Evolutionary conservation across 2,888 invertebrate species (phyloP), one percentile per base, ranked within the genome.

Genomic region (Timandra comae): DNA sequence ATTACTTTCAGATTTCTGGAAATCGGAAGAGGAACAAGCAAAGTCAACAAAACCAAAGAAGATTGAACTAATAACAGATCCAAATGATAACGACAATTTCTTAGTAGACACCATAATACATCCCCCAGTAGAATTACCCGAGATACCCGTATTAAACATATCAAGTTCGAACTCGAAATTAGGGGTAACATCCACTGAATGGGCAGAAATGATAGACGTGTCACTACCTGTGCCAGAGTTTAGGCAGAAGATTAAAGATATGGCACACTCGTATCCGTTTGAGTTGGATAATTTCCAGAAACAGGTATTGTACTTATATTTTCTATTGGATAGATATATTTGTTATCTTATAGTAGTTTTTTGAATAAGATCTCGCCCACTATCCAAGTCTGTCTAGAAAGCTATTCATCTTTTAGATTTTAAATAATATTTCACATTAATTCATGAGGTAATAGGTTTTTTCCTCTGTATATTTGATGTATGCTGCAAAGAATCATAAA

Each of bases 261-360:
- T 95, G 82, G 98, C 98, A 0, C 91, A 93, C 59, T 89, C 88
- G 38, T 97, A 91, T 76, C 92, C 93, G 1, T 99, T 99, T 77
- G 95, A 97, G 58, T 85, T 99, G 59, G 99, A 99, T 74, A 94
- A 91, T 12, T 99, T 99, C 68, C 99, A 99, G 69, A 98, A 99
- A 78, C 94, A 95, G 77, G 89, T 88, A 59, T n/a, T n/a, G n/a
- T n/a, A n/a, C n/a, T n/a, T n/a, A n/a, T n/a, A n/a, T n/a, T n/a
- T n/a, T n/a, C n/a, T n/a, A n/a, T n/a, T n/a, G n/a, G n/a, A n/a
- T n/a, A n/a, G n/a, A n/a, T n/a, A n/a, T n/a, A n/a, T n/a, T n/a
- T n/a, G n/a, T n/a, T n/a, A n/a, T n/a, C n/a, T n/a, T n/a, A n/a
- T n/a, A n/a, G n/a, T n/a, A n/a, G n/a, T n/a, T n/a, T n/a, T n/a